A percentile compares a stretch with the other conserved stretches of the same genome.
Conservation (phyloP, 2,113 vertebrate genomes). For the Raja brachyura region DNA sequence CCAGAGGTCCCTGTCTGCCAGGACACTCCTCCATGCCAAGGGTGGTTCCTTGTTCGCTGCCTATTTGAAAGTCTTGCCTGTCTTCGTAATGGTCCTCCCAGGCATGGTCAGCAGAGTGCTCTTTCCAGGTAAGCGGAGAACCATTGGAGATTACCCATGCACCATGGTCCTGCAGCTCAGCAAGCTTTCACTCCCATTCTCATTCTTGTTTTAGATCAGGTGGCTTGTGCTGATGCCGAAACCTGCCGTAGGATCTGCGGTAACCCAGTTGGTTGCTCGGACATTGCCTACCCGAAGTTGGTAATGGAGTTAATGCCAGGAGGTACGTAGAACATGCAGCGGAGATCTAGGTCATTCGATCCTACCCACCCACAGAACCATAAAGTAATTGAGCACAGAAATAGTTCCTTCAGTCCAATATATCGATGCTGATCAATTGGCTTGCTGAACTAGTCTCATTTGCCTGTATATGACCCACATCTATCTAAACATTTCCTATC, state of each 20-base stretch:
- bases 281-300: slow-evolving; percentile 85
- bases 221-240: slow-evolving; percentile 77
- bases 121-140: slow-evolving; percentile 69
- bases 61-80: slow-evolving; percentile 83
- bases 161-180: neutral
- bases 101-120: slow-evolving; percentile 95
- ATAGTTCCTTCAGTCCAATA: neutral
- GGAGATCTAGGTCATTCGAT: too few species aligned
- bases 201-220: slow-evolving; percentile 64
- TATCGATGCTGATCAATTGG: too few species aligned
- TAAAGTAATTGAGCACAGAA: neutral
- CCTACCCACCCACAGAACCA: too few species aligned
- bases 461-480: too few species aligned
- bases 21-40: slow-evolving; percentile 84
- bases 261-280: slow-evolving; percentile 80
- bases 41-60: slow-evolving; percentile 84
- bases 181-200: neutral
- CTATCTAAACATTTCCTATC: too few species aligned
- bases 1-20: slow-evolving; percentile 84
- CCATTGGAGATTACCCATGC: neutral
- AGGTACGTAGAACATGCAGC: slow-evolving; percentile 53
- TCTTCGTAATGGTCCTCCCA: slow-evolving; percentile 87
- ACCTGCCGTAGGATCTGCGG: slow-evolving; percentile 72
- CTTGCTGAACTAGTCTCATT: too few species aligned
- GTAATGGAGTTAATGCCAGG: slow-evolving; percentile 84